A percentile compares a stretch with the other conserved stretches of the same genome.
Conservation (phyloP, 1,140 invertebrate genomes). For the Megalonaias nervosa region DNA sequence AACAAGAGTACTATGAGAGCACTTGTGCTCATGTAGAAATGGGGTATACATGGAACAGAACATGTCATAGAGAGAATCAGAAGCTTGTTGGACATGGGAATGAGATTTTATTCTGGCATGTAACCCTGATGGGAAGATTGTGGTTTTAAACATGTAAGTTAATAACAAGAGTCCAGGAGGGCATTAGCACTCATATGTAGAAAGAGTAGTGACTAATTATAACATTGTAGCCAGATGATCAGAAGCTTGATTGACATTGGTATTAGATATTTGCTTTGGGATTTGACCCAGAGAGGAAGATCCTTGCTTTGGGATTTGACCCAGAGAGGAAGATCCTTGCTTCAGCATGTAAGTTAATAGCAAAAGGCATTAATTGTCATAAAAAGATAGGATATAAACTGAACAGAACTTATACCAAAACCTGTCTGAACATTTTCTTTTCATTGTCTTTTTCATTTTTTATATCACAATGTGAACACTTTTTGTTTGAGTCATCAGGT, state of each 20-base stretch:
- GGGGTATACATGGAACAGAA: background rate
- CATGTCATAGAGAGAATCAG: background rate
- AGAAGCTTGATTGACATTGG: conserved; percentile 89
- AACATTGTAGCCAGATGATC: conserved; percentile 95
- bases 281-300: conserved; percentile 78
- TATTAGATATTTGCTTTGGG: conserved; percentile 92
- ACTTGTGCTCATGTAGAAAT: background rate
- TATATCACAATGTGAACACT: too few relatives aligned
- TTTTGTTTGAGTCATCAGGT: too few relatives aligned
- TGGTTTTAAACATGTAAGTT: background rate
- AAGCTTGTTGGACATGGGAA: background rate
- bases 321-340: conserved; percentile 83
- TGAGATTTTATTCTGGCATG: background rate
- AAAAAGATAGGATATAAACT: background rate
- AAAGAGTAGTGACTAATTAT: too few relatives aligned
- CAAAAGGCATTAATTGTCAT: background rate
- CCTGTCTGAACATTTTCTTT: too few relatives aligned
- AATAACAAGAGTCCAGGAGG: too few relatives aligned
- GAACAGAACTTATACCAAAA: background rate
- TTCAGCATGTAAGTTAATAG: conserved; percentile 86
- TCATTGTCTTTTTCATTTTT: too few relatives aligned
- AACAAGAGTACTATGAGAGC: background rate
- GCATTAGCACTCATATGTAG: too few relatives aligned
- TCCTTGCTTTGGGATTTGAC: conserved; percentile 88
- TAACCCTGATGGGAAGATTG: background rate